Conservation (phyloP, 1,140 invertebrate species). For the Aphelenchoides avenae region DNA sequence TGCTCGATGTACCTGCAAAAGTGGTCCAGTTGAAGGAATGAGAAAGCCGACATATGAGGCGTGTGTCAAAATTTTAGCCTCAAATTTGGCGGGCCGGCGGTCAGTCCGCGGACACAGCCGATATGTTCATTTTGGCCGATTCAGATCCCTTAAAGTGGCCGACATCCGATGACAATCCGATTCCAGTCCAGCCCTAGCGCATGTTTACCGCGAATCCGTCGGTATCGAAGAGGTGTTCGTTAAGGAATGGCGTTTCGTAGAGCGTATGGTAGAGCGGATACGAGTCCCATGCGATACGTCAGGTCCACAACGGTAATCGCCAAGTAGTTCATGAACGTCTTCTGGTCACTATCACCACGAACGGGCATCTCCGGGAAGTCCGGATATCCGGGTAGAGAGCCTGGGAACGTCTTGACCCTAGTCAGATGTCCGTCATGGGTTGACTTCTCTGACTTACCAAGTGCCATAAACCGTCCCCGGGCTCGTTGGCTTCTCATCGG, state of each 20-base stretch:
- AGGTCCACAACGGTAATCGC: conserved; percentile 60
- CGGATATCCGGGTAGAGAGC: too few species aligned
- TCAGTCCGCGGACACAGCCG: too few species aligned
- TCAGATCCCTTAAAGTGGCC: too few species aligned
- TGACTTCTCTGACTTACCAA: conserved; percentile 46
- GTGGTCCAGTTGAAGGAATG: neutral
- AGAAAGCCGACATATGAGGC: neutral
- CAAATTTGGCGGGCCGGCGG: too few species aligned
- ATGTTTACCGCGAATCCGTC: conserved; percentile 43
- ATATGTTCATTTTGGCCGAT: too few species aligned
- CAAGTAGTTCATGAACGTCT: conserved; percentile 55
- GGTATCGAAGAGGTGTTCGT: conserved; percentile 60
- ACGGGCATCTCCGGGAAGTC: conserved; percentile 41
- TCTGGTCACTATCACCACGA: conserved; percentile 60
- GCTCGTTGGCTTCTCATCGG: conserved; percentile 41
- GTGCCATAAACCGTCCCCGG: conserved; percentile 53
- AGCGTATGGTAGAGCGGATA: conserved; percentile 63
- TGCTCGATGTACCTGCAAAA: conserved; percentile 51
- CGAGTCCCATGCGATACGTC: conserved; percentile 26
- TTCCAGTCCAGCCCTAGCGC: too few species aligned
- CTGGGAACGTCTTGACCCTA: too few species aligned
- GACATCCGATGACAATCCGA: too few species aligned
- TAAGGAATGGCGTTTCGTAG: conserved; percentile 61
- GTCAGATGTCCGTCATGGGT: conserved; percentile 14
- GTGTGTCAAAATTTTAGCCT: too few species aligned